Base-by-base conservation (phyloP, 2,797 vertebrate species). In the Phaenicophaeus curvirostris region DNA sequence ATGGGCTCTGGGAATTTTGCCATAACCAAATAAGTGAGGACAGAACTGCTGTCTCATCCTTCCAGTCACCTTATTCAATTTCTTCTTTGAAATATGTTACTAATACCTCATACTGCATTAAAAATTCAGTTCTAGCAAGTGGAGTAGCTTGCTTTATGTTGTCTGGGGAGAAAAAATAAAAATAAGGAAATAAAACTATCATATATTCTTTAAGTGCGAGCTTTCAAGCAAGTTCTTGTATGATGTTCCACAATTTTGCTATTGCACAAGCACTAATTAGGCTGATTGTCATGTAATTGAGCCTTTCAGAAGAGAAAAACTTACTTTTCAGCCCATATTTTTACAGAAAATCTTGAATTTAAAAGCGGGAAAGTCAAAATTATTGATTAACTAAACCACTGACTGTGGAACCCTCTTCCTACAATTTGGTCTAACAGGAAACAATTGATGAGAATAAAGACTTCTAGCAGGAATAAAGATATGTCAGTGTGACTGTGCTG, bases 21-120 rank as follows among this genome's bases (percentile, higher is more conserved):
- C 93, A 94, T 93, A 75, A 88, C 19, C 73, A 90, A 94, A 30
- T 54, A 85, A 77, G 51, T 68, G 58, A 83, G 51, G 82, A 91
- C 41, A 87, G 65, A 85, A 79, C 35, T 85, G 54, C 41, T 84
- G 46, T 50, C 73, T 94, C 66, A 93, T 90, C 62, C 63, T 87
- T 89, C 28, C 39, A 84, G 35, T 89, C 59, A 76, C 69, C 8
- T 25, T 86, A 76, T 65, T 87, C 9, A 50, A 76, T 86, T 89
- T 88, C 62, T 91, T 86, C 63, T 93, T 79, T 73, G 78, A 93
- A 84, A 77, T 79, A 7, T 30, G 37, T 76, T 67, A 81, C 51
- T 79, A 89, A 69, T 74, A 51, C 7, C 17, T 80, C 2, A 2
- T 19, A n/a, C 5, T 62, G 15, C 15, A 73, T 66, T 66, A 11